Conservation (phyloP, 2,888 invertebrate genomes). For the Eristalinus aeneus region DNA sequence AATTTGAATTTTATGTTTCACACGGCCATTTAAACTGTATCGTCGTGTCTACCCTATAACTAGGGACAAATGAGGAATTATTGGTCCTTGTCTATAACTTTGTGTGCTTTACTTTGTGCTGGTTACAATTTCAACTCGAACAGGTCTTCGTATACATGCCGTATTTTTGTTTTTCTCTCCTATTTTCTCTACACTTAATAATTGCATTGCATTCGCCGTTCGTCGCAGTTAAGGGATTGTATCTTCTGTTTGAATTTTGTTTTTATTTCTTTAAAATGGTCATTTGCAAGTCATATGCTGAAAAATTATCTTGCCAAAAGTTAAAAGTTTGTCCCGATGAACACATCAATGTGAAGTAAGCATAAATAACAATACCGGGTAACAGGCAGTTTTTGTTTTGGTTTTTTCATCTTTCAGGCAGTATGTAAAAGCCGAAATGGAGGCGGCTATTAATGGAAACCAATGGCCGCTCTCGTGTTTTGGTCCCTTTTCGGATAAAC, state of each 20-base stretch:
- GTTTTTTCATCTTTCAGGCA: slow-evolving; percentile 72
- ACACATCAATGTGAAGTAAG: slow-evolving; percentile 78
- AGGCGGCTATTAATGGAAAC: slow-evolving; percentile 85
- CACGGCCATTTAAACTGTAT: no score
- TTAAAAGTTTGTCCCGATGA: slow-evolving; percentile 78
- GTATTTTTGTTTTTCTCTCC: background rate
- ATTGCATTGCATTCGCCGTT: background rate
- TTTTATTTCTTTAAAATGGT: slow-evolving; percentile 74
- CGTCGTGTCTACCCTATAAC: no score
- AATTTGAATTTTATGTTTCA: no score
- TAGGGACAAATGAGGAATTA: no score
- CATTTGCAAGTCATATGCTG: slow-evolving; percentile 77
- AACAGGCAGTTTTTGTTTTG: background rate
- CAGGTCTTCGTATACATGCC: background rate
- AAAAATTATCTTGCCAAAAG: slow-evolving; percentile 76
- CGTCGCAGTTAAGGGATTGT: background rate
- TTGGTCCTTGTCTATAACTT: no score
- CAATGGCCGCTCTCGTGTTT: slow-evolving; percentile 92
- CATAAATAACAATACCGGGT: background rate
- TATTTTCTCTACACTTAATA: background rate
- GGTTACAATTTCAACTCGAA: background rate
- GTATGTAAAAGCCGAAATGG: slow-evolving; percentile 82
- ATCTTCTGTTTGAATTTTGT: background rate
- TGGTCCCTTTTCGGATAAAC: slow-evolving; percentile 88
- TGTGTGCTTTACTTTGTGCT: background rate